Evolutionary conservation across 2,113 vertebrate genomes (phyloP).

Genomic region (Cochlearius cochlearius): DNA sequence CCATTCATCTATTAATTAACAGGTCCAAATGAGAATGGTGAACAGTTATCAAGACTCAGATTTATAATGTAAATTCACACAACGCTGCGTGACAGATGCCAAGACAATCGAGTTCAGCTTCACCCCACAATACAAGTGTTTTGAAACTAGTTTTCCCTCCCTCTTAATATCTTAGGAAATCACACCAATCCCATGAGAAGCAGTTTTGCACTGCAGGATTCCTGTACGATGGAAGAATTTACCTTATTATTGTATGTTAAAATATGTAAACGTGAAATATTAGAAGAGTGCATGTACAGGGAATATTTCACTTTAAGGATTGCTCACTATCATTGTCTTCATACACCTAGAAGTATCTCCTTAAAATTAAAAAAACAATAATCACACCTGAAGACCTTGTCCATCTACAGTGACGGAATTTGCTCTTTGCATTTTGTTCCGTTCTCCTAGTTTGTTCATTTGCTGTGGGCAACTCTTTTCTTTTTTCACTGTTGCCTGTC

Average conservation of each 20-base stretch:
- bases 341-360: not conserved
- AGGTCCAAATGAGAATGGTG: not conserved
- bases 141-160: not conserved
- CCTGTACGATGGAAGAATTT: not conserved
- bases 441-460: conserved; percentile 78
- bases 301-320: not conserved
- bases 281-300: not conserved
- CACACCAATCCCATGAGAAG: not conserved
- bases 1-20: not conserved
- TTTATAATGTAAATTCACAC: not conserved
- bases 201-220: not conserved
- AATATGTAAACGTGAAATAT: not conserved
- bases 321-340: not conserved
- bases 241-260: not conserved
- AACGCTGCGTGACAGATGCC: not conserved
- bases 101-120: not conserved
- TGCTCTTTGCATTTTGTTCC: conserved; percentile 91
- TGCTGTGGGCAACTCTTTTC: conserved; percentile 77
- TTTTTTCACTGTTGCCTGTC: conserved; percentile 87
- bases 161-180: not conserved
- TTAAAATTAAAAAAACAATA: conserved; percentile 20
- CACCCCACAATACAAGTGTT: not conserved
- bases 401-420: conserved; percentile 93
- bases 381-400: conserved; percentile 90
- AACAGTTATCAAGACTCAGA: not conserved